Conservation (phyloP, 2,797 vertebrate genomes). For the Morelia viridis region DNA sequence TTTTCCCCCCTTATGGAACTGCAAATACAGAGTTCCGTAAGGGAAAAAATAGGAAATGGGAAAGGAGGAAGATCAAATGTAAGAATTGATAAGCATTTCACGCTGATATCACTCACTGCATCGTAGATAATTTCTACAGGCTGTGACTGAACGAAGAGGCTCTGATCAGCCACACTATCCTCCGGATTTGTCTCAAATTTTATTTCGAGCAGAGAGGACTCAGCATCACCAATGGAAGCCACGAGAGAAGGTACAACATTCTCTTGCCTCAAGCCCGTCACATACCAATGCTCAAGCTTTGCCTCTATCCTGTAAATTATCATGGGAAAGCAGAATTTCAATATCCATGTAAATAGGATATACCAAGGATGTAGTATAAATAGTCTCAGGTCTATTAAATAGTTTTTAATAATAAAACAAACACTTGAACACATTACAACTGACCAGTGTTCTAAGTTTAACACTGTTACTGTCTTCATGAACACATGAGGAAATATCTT, state of each 20-base stretch:
- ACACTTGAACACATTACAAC: too few species aligned
- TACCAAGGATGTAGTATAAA: too few species aligned
- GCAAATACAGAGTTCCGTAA: neutral
- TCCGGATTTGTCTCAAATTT: conserved; percentile 88
- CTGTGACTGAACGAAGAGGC: conserved; percentile 85
- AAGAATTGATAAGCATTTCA: neutral
- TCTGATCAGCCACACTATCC: conserved; percentile 83
- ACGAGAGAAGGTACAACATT: conserved; percentile 86
- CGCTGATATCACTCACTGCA: conserved; percentile 77
- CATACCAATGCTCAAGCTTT: conserved; percentile 89
- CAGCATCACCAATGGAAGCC: conserved; percentile 82
- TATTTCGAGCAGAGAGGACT: conserved; percentile 85
- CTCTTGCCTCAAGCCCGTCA: conserved; percentile 87
- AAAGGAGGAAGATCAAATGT: too few species aligned
- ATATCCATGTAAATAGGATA: neutral
- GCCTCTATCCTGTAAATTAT: conserved; percentile 82
- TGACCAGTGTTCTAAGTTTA: too few species aligned
- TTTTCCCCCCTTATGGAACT: neutral
- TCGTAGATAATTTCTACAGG: conserved; percentile 95
- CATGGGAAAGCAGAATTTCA: neutral
- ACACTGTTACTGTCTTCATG: too few species aligned
- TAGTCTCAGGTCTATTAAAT: too few species aligned
- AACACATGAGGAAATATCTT: too few species aligned
- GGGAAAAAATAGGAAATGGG: neutral
- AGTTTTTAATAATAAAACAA: too few species aligned